Percentiles rank a stretch among this genome's conserved stretches.
phyloP scores from a whole-genome alignment of 1,140 invertebrate genomes.

The Aphaenogaster ashmeadi region DNA sequence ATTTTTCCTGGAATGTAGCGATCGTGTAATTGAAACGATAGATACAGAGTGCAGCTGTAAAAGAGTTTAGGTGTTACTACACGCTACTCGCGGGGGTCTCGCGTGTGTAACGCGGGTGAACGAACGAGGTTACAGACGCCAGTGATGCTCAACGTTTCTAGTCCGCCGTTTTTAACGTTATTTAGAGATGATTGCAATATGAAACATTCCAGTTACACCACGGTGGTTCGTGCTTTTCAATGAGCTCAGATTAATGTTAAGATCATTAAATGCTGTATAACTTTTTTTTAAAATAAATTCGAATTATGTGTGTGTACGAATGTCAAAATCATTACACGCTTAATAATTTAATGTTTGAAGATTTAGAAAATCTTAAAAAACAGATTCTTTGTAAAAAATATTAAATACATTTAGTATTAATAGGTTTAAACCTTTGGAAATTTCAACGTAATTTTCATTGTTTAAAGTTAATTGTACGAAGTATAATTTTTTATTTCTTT shows the following conservation, averaged over 20 bases:
- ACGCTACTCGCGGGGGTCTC: constrained; percentile 39
- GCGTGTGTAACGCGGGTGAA: constrained; percentile 55
- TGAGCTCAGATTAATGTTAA: not conserved
- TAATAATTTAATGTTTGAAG: not conserved
- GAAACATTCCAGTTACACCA: not conserved
- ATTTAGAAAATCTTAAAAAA: not conserved
- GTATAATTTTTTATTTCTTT: not conserved
- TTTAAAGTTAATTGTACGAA: not conserved
- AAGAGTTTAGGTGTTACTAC: constrained; percentile 63
- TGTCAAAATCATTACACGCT: not conserved
- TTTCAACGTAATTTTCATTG: not conserved
- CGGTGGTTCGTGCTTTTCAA: not conserved
- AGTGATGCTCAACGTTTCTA: constrained; percentile 51
- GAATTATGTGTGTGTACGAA: not conserved
- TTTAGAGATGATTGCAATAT: not conserved
- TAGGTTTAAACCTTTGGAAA: not conserved
- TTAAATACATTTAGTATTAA: constrained; percentile 1
- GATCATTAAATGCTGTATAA: not conserved
- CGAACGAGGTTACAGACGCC: constrained; percentile 41
- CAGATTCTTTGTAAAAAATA: not conserved
- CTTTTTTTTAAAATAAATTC: not conserved
- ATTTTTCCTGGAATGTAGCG: constrained; percentile 46
- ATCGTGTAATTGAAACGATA: constrained; percentile 52
- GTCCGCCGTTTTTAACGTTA: not conserved
- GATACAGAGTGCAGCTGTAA: constrained; percentile 48